phyloP scores from a whole-genome alignment of 92 coral and sea anemone genomes.

The Epizoanthus ramosus region DNA sequence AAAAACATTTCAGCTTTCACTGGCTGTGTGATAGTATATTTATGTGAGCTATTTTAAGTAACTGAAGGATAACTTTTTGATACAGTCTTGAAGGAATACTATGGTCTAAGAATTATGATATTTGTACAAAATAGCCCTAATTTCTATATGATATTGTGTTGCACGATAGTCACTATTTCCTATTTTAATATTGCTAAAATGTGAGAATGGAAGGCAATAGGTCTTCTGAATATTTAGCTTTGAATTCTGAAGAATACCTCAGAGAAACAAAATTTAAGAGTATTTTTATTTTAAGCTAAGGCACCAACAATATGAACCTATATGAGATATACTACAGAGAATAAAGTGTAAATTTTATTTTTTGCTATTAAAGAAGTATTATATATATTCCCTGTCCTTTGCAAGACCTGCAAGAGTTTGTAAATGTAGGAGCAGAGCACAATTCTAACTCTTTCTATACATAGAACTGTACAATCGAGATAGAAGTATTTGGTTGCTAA shows the following conservation, averaged over 20 bases:
- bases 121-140: conserved; percentile 99
- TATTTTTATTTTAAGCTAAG: conserved; percentile 96
- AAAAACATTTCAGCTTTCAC: conserved; percentile 61
- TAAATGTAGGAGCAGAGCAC: not conserved
- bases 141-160: conserved; percentile 91
- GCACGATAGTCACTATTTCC: conserved; percentile 92
- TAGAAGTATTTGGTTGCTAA: conserved; percentile 42
- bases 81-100: conserved; percentile 88
- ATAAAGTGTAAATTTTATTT: conserved; percentile 95
- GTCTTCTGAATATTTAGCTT: conserved; percentile 82
- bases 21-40: conserved; percentile 89
- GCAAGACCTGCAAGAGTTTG: conserved; percentile 30
- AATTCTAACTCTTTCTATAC: not conserved
- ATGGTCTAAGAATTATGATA: conserved; percentile 90
- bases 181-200: conserved; percentile 88
- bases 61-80: conserved; percentile 73
- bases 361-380: conserved; percentile 92
- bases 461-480: conserved; percentile 21
- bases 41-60: conserved; percentile 96
- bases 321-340: conserved; percentile 83
- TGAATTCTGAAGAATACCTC: conserved; percentile 63
- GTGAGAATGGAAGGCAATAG: conserved; percentile 57
- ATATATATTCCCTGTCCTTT: conserved; percentile 55
- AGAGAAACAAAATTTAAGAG: conserved; percentile 83
- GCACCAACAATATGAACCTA: conserved; percentile 89